Evolutionary conservation across 2,888 invertebrate species (phyloP).

Genomic region (Podotricha telesiphe): DNA sequence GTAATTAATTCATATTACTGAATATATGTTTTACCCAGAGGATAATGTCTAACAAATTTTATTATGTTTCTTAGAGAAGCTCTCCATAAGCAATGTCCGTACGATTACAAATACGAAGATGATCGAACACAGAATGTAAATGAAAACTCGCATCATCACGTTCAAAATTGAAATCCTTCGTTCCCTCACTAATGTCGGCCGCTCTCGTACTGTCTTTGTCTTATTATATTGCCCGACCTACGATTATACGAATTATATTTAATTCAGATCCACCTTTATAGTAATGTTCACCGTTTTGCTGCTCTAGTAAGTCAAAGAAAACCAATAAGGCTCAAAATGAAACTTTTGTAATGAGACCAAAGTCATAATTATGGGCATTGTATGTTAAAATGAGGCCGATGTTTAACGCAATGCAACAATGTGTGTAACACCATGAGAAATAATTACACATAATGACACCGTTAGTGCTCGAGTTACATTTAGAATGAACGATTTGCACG

Average conservation of each 20-base stretch:
- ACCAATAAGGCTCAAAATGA: slow-evolving; percentile 20
- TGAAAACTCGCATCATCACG: slow-evolving; percentile 82
- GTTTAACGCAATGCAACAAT: slow-evolving; percentile 28
- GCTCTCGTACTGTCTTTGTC: slow-evolving; percentile 80
- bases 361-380: slow-evolving; percentile 17
- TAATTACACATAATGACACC: slow-evolving; percentile 46
- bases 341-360: slow-evolving; percentile 19
- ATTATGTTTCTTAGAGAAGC: slow-evolving; percentile 10
- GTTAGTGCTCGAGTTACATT: slow-evolving; percentile 42
- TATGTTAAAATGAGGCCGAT: slow-evolving; percentile 26
- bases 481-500: slow-evolving; percentile 43
- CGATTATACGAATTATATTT: slow-evolving; percentile 83
- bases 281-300: slow-evolving; percentile 58
- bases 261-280: slow-evolving; percentile 80
- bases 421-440: slow-evolving; percentile 34
- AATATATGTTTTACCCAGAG: neutral
- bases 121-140: slow-evolving; percentile 60
- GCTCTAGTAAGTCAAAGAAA: slow-evolving; percentile 39
- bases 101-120: slow-evolving; percentile 39
- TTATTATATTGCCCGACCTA: slow-evolving; percentile 73
- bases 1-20: neutral
- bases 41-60: neutral
- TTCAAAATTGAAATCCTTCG: slow-evolving; percentile 83
- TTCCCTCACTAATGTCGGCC: slow-evolving; percentile 69
- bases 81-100: slow-evolving; percentile 23